Base-by-base conservation (phyloP, 2,888 invertebrate genomes). In the Drosophila setosimentum region DNA sequence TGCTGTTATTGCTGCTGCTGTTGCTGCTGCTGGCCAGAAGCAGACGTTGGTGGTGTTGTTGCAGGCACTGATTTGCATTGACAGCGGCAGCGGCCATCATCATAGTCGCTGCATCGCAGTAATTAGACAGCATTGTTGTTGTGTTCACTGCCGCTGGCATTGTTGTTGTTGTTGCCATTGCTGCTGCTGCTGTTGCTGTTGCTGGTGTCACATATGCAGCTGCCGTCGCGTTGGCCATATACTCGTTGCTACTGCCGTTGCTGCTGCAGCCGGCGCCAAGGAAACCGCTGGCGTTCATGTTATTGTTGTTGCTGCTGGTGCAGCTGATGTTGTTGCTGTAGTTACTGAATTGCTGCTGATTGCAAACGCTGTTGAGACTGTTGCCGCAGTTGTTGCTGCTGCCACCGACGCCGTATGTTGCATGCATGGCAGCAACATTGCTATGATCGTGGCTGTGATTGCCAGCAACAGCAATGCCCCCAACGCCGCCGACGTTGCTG, bases 31-130 rank as follows among this genome's bases (percentile, higher is more conserved):
- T 76, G 72, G 89, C 91, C 79, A 92, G 87, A 74, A 91, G 73
- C 84, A 91, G 75, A 55, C 92, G 91, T 64, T 92, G 91, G 77
- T 92, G 92, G 72, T 92, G 92, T 74, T 92, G 93, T 77, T 92
- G 92, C 73, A 92, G 80, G 77, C 91, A 92, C 73, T 92, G 92
- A 89, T 92, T 92, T 68, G 92, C 92, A 89, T 93, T 92, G 70
- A 92, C 92, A 49, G 92, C 92, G 32, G 92, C 92, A 42, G 92
- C 92, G 60, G 92, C 92, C 92, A 93, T 93, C 92, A 92, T 92
- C 85, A 92, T 93, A 62, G 93, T 93, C 27, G 93, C 92, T 67
- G 92, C 93, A 89, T 93, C 93, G 88, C 93, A 93, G 74, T 93
- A 93, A 85, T 92, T 93, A 75, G 92, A 91, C 83, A 93, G 84